phyloP scores from a whole-genome alignment of 2,797 vertebrate species.

The Manis javanica region DNA sequence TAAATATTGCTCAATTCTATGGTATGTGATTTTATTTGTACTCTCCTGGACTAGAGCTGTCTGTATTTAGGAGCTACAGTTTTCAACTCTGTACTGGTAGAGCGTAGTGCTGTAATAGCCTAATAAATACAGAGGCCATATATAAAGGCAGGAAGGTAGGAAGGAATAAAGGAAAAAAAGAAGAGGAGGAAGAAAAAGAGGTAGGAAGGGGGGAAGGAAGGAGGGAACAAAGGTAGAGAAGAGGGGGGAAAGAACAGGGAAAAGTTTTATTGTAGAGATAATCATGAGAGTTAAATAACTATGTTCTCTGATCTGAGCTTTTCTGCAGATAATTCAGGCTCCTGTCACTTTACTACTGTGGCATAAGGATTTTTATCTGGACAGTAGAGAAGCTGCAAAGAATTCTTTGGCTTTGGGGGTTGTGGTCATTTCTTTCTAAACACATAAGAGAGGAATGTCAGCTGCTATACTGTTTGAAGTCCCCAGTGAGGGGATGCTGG shows the following conservation, averaged over 20 bases:
- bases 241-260: neutral
- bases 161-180: neutral
- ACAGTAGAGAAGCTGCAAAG: neutral
- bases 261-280: neutral
- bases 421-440: constrained; percentile 53
- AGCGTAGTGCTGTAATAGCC: neutral
- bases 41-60: neutral
- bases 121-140: neutral
- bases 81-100: neutral
- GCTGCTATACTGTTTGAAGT: constrained; percentile 51
- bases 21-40: neutral
- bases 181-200: neutral
- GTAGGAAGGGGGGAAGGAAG: neutral
- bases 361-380: neutral
- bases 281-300: neutral
- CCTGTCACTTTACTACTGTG: neutral
- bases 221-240: neutral
- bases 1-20: neutral
- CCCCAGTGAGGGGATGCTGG: constrained; percentile 25
- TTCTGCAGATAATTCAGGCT: constrained; percentile 26
- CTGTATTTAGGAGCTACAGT: neutral
- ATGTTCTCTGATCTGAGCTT: neutral
- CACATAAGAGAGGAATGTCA: neutral
- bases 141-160: neutral
- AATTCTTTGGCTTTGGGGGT: neutral